Conservation (phyloP, 2,888 invertebrate genomes). For the Julus scanicus region DNA sequence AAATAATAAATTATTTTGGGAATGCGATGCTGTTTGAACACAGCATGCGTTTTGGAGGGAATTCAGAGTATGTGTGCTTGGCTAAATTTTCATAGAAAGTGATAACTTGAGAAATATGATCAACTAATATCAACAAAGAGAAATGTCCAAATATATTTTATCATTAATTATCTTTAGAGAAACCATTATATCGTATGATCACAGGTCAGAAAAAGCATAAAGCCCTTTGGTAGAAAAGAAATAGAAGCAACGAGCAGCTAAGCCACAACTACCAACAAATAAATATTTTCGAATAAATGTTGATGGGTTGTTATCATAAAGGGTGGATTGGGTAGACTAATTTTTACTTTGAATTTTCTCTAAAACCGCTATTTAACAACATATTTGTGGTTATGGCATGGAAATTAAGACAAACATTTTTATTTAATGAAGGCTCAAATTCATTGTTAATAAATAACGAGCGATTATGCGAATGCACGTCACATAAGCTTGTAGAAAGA, state of each 20-base stretch:
- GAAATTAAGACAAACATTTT: no score
- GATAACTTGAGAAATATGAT: constrained; percentile 2
- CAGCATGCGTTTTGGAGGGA: not conserved
- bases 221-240: not conserved
- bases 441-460: no score
- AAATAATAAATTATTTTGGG: constrained; percentile 24
- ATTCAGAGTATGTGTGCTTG: not conserved
- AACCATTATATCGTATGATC: not conserved
- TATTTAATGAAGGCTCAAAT: no score
- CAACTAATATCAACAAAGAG: not conserved
- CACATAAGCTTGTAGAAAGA: no score
- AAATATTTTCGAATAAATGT: no score
- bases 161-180: not conserved
- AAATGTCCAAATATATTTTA: not conserved
- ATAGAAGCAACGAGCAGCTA: not conserved
- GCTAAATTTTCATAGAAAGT: not conserved
- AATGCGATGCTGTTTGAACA: not conserved
- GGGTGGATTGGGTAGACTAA: no score
- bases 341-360: no score
- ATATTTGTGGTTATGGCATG: no score
- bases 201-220: not conserved
- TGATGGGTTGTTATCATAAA: no score
- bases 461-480: no score
- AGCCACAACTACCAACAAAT: no score
- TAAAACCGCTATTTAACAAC: no score